Evolutionary conservation across 2,797 vertebrate genomes (phyloP), one percentile per base, ranked within the genome.

Genomic region (Salarias fasciatus): DNA sequence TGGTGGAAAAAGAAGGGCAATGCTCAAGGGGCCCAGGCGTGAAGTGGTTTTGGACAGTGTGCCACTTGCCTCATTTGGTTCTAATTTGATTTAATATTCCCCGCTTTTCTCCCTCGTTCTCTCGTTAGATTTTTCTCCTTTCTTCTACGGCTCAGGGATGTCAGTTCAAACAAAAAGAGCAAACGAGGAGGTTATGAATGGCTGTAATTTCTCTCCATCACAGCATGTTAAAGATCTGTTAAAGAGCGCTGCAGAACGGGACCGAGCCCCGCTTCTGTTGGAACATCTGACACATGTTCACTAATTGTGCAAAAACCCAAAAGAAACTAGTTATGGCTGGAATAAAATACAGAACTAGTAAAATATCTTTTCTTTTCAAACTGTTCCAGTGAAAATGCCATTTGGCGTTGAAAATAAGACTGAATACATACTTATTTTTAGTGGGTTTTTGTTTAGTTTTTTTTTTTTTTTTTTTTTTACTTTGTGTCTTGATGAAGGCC

Each of bases 41-140:
- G 80, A 88, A 89, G 79, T 80, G 80, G 56, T 77, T 87, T 86
- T 87, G 80, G 83, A 89, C 66, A 58, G 53, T 70, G 64, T 73
- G 73, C 81, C 69, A 76, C 74, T 79, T 41, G 44, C 54, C 70
- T 79, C 84, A 86, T 90, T 89, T 90, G 89, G 86, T 88, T 88
- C 63, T 77, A 77, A 85, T 90, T 85, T 85, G 69, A 79, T 87
- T 86, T 85, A 84, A 80, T 83, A 83, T 79, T 75, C 66, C 71
- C 55, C 8, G 8, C 71, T 75, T 73, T 69, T 80, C 50, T 77
- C 61, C 79, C 78, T 66, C 44, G 41, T 40, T 77, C 53, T 55
- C 63, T 42, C 56, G 68, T 62, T 54, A 75, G 63, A 58, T 46
- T 55, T 37, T 63, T 60, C 59, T 68, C 66, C 70, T 84, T 84